phyloP scores from a whole-genome alignment of 2,888 invertebrate species.

The Hybos culiciformis region DNA sequence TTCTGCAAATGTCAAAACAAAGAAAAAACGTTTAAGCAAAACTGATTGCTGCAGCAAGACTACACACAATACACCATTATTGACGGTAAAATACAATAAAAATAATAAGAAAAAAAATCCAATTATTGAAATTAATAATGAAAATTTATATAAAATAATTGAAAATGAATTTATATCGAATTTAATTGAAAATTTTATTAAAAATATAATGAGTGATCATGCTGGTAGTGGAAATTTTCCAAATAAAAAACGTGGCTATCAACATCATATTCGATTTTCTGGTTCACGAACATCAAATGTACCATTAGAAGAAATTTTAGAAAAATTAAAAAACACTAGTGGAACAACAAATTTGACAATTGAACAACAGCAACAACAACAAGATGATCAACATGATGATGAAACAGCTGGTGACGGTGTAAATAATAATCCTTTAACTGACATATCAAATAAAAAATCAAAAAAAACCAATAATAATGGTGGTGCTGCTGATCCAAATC shows the following conservation, averaged over 20 bases:
- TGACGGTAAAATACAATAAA: no score
- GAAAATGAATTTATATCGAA: no score
- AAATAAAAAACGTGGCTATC: slow-evolving; percentile 49
- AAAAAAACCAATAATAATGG: no score
- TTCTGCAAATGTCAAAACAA: slow-evolving; percentile 4
- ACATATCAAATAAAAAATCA: not conserved
- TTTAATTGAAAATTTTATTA: no score
- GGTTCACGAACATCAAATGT: slow-evolving; percentile 43
- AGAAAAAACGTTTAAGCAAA: no score
- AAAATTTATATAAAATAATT: no score
- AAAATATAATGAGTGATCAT: slow-evolving; percentile 20
- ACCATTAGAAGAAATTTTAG: slow-evolving; percentile 36
- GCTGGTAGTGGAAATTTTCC: slow-evolving; percentile 15
- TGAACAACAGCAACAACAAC: slow-evolving; percentile 19
- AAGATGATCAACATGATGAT: not conserved
- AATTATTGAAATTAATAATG: no score
- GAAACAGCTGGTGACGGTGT: slow-evolving; percentile 20
- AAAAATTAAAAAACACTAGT: slow-evolving; percentile 32
- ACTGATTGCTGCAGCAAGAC: no score
- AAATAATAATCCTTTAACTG: not conserved
- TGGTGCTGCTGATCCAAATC: no score
- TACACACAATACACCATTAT: no score
- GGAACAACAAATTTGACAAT: slow-evolving; percentile 27
- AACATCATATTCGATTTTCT: slow-evolving; percentile 59
- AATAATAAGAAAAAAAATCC: no score